Percentiles rank a stretch among this genome's conserved stretches.
Evolutionary conservation across 2,113 vertebrate species (phyloP).

Genomic region (Oncorhynchus clarkii): DNA sequence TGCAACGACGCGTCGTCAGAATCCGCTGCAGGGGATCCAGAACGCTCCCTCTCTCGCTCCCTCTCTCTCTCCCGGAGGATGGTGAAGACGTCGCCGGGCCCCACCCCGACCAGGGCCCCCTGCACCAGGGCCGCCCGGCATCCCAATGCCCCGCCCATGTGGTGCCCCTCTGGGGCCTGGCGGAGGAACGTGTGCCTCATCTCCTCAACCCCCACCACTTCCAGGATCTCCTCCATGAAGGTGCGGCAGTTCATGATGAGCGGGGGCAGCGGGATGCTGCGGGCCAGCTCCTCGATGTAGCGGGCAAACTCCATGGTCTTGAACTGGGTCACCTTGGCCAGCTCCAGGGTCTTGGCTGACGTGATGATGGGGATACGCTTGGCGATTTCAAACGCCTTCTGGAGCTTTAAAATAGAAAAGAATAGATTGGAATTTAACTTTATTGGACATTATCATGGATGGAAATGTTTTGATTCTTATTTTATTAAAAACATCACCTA

Average conservation of each 20-base stretch:
- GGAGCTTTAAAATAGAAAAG: slow-evolving; percentile 70
- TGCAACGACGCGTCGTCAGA: slow-evolving; percentile 89
- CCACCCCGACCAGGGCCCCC: slow-evolving; percentile 44
- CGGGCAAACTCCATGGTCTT: slow-evolving; percentile 99
- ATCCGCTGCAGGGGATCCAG: slow-evolving; percentile 84
- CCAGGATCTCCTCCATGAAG: slow-evolving; percentile 98
- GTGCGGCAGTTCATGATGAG: slow-evolving; percentile 99
- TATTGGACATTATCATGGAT: too few relatives aligned
- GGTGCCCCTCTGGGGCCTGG: slow-evolving; percentile 80
- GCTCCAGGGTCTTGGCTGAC: slow-evolving; percentile 94
- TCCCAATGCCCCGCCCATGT: slow-evolving; percentile 36
- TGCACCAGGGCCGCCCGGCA: slow-evolving; percentile 23
- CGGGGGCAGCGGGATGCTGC: slow-evolving; percentile 94
- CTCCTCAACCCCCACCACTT: slow-evolving; percentile 94
- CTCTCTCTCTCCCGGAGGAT: slow-evolving; percentile 73
- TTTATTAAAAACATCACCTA: too few relatives aligned
- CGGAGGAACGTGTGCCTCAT: slow-evolving; percentile 89
- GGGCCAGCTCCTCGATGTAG: slow-evolving; percentile 96
- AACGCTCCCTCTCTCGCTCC: slow-evolving; percentile 67
- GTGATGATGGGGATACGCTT: slow-evolving; percentile 98
- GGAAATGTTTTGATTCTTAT: too few relatives aligned
- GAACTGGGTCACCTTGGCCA: slow-evolving; percentile 98
- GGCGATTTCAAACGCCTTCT: slow-evolving; percentile 98
- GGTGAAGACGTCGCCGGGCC: slow-evolving; percentile 80
- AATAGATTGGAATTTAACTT: too few relatives aligned